Conservation (phyloP, 64 coral and sea anemone genomes). For the Stylophora pistillata region DNA sequence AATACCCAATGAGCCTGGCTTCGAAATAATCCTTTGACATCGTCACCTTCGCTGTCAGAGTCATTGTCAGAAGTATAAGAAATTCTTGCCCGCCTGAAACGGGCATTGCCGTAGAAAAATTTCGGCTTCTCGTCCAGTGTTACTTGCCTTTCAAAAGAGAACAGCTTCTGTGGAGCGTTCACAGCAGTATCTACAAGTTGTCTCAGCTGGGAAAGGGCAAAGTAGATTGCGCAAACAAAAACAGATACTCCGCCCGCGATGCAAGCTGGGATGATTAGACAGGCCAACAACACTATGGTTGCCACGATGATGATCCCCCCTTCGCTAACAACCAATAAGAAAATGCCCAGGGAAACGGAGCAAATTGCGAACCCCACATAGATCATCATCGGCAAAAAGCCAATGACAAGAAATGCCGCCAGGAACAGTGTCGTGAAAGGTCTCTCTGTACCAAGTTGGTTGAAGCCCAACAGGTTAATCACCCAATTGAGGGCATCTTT, state of each 20-base stretch:
- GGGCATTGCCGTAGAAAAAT: background rate
- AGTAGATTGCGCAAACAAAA: background rate
- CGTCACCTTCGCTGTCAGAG: background rate
- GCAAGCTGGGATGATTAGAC: constrained; percentile 14
- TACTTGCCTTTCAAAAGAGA: background rate
- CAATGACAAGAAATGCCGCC: background rate
- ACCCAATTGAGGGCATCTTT: background rate
- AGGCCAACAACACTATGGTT: background rate
- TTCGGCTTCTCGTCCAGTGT: background rate
- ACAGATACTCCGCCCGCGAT: background rate
- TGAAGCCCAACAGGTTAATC: background rate
- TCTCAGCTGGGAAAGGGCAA: background rate
- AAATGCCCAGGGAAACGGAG: background rate
- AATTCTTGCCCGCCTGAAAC: background rate
- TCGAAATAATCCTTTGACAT: background rate
- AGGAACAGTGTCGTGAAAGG: background rate
- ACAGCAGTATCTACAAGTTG: background rate
- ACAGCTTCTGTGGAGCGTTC: background rate
- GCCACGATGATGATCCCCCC: constrained; percentile 13
- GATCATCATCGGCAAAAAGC: background rate
- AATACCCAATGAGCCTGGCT: too few relatives aligned
- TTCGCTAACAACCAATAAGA: background rate
- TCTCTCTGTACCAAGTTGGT: background rate
- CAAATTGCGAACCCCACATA: background rate
- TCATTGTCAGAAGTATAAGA: background rate